Evolutionary conservation across 2,113 vertebrate genomes (phyloP).

Genomic region (Corythornis madagascariensis): DNA sequence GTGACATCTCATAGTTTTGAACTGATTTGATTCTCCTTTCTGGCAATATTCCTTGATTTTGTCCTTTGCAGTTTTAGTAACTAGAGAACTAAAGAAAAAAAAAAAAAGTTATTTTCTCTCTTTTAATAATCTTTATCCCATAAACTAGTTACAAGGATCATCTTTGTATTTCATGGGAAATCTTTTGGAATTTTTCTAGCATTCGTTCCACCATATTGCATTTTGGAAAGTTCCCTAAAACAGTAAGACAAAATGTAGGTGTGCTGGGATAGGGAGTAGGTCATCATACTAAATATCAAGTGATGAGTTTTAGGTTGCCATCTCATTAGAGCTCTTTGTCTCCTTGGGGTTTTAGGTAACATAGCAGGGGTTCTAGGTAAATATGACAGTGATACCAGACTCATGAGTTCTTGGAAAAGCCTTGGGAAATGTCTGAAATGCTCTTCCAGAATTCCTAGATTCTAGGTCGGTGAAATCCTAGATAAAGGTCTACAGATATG

Average conservation of each 20-base stretch:
- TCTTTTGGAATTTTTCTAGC: not conserved
- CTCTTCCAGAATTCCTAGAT: not conserved
- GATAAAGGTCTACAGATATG: not conserved
- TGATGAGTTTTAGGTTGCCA: not conserved
- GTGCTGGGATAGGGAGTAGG: not conserved
- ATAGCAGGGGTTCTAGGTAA: not conserved
- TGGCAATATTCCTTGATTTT: not conserved
- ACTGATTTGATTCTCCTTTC: not conserved
- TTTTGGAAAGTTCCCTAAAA: not conserved
- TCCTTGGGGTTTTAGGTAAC: not conserved
- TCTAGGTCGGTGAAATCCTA: not conserved
- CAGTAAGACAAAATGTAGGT: not conserved
- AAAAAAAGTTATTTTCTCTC: not conserved
- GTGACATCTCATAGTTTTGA: conserved; percentile 16
- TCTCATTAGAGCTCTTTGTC: not conserved
- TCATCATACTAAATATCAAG: not conserved
- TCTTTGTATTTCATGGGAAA: not conserved
- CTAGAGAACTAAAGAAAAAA: not conserved
- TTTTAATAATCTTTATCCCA: not conserved
- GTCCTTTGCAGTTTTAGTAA: not conserved
- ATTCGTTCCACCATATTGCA: not conserved
- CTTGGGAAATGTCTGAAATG: not conserved
- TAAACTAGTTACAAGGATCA: not conserved
- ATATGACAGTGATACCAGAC: not conserved
- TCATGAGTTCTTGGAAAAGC: not conserved